Base-by-base conservation (phyloP, 2,797 vertebrate genomes). In the Falco naumanni region DNA sequence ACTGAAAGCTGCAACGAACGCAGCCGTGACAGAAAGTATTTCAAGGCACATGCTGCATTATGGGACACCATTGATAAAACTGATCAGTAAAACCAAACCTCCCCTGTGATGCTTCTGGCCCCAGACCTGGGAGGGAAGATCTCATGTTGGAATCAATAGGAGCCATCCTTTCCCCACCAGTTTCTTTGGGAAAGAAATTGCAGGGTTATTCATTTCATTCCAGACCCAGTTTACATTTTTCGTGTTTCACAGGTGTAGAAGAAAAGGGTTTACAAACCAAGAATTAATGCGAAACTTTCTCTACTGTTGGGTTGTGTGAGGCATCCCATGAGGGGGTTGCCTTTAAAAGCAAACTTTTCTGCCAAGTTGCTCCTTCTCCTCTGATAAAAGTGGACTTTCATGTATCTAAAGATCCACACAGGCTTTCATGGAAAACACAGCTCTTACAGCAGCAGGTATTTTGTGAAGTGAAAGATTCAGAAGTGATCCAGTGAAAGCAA, bases 261-360 rank as follows among this genome's bases (percentile, higher is more conserved):
- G 8, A 75, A 85, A 93, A 41, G 6, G 43, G 60, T 72, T 85
- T 69, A 85, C 20, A 24, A 57, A 72, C 24, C 54, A 70, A 59
- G 63, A 77, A 61, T 37, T 77, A 69, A 48, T 2, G 1, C 41
- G n/a, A 94, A 24, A 72, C 8, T 13, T 79, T 75, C 53, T 41
- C 9, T 75, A 7, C 16, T 43, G 5, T 34, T 41, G 50, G 11
- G 9, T 34, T 92, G 16, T 47, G 20, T 37, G 56, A 69, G 6
- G 31, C 14, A 83, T n/a, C 2, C 1, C 0, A 0, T 51, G 60
- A 83, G 11, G 5, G 5, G 2, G 1, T 41, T 65, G 39, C 24
- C 33, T 64, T 68, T 82, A 54, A 76, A 68, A 88, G 68, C 9
- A 68, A 87, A 57, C 8, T 9, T 69, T 76, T 64, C 28, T 72